A percentile compares a stretch with the other conserved stretches of the same genome.
Evolutionary conservation across 1,140 invertebrate genomes (phyloP).

Genomic region (Paralvinella palmiformis): DNA sequence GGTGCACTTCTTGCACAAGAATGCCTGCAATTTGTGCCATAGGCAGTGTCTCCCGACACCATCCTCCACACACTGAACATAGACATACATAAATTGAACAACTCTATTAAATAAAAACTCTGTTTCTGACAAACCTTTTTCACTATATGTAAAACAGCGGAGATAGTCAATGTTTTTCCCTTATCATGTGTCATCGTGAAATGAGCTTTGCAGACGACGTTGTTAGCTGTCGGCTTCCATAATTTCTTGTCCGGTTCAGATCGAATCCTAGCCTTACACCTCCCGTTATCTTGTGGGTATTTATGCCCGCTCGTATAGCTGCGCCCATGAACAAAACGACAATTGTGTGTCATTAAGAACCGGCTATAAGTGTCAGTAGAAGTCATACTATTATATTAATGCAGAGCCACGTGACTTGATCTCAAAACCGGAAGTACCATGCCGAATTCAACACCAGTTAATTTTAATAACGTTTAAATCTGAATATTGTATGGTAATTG

Average conservation of each 20-base stretch:
- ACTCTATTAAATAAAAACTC: not conserved
- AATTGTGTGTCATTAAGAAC: not conserved
- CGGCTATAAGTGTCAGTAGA: not conserved
- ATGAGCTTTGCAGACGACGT: constrained; percentile 1
- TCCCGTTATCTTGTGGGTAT: not conserved
- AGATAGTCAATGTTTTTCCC: too few species aligned
- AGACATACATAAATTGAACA: not conserved
- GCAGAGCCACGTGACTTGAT: too few species aligned
- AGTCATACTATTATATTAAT: not conserved
- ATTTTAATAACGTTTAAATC: too few species aligned
- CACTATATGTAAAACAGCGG: too few species aligned
- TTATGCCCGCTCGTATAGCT: not conserved
- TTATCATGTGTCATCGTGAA: not conserved
- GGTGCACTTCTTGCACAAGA: not conserved
- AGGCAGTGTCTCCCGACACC: not conserved
- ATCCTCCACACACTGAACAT: not conserved
- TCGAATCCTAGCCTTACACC: not conserved
- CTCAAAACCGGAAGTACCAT: too few species aligned
- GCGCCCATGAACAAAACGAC: not conserved
- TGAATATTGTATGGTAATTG: too few species aligned
- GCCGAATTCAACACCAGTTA: too few species aligned
- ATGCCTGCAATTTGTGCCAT: not conserved
- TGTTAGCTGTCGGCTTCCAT: not conserved
- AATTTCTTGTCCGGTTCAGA: not conserved
- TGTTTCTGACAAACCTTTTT: too few species aligned